Conservation (phyloP, 2,888 invertebrate genomes). For the Auanema sp. region DNA sequence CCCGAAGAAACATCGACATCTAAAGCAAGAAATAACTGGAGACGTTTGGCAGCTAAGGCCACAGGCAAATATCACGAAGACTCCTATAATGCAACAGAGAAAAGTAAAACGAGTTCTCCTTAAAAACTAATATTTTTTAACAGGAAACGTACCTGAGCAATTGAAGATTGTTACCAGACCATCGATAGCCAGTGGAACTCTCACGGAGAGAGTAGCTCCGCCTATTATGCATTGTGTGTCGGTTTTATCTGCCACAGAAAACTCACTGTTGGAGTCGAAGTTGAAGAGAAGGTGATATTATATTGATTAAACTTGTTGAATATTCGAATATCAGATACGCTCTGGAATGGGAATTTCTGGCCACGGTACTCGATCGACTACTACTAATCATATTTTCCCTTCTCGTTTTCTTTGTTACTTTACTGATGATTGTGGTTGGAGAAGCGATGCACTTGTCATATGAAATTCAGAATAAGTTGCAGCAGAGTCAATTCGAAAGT, state of each 20-base stretch:
- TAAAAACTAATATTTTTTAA: too few species aligned
- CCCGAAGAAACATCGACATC: too few species aligned
- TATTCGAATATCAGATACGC: conserved; percentile 47
- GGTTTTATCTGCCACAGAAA: conserved; percentile 33
- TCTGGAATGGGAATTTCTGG: conserved; percentile 58
- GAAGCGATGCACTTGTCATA: conserved; percentile 62
- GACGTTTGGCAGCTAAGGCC: too few species aligned
- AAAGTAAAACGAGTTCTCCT: too few species aligned
- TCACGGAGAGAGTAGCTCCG: conserved; percentile 1
- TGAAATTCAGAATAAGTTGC: conserved; percentile 25
- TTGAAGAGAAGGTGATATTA: conserved; percentile 38
- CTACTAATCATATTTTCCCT: conserved; percentile 55
- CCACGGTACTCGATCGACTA: conserved; percentile 55
- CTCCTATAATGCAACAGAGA: too few species aligned
- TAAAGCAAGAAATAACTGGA: too few species aligned
- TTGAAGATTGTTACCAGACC: too few species aligned
- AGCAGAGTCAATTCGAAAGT: too few species aligned
- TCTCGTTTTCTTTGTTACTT: conserved; percentile 57
- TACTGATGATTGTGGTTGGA: conserved; percentile 60
- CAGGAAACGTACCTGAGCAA: too few species aligned
- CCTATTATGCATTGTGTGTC: conserved; percentile 37
- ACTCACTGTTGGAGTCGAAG: conserved; percentile 34
- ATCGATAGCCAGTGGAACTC: not conserved
- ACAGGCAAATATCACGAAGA: too few species aligned
- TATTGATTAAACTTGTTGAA: not conserved